Evolutionary conservation across 2,113 vertebrate genomes (phyloP).

Genomic region (Coracopsis vasa): DNA sequence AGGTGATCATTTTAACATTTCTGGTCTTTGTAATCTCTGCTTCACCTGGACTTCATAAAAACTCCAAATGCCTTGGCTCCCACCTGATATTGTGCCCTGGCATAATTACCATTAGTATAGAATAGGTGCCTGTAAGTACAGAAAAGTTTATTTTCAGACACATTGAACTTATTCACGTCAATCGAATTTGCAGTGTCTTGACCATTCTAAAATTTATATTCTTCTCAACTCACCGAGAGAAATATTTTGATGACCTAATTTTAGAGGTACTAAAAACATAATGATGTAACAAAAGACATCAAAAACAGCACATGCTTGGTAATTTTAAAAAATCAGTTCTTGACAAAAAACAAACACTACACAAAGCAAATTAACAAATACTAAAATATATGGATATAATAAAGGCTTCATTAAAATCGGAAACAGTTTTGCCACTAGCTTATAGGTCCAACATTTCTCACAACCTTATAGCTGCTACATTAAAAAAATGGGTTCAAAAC

Average conservation of each 20-base stretch:
- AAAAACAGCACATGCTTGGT: rapidly evolving
- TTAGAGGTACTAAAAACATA: not conserved
- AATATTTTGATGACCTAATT: not conserved
- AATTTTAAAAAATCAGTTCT: not conserved
- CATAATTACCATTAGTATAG: not conserved
- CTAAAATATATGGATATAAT: not conserved
- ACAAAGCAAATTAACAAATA: not conserved
- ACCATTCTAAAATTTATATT: not conserved
- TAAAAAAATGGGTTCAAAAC: not conserved
- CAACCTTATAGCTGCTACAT: not conserved
- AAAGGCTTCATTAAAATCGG: not conserved
- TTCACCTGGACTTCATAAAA: not conserved
- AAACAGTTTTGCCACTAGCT: not conserved
- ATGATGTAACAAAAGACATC: not conserved
- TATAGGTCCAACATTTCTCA: not conserved
- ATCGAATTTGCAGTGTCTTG: not conserved
- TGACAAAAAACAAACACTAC: not conserved
- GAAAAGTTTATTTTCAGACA: not conserved
- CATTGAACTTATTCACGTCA: not conserved
- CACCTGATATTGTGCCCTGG: not conserved
- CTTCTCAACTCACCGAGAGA: not conserved
- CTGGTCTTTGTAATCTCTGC: not conserved
- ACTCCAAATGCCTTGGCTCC: not conserved
- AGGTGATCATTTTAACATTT: not conserved
- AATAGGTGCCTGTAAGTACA: not conserved